These are phyloP conservation scores for Chromobotia macracanthus DNA, from an alignment of 2,797 vertebrate genomes.

Conservation along the genomic window DNA sequence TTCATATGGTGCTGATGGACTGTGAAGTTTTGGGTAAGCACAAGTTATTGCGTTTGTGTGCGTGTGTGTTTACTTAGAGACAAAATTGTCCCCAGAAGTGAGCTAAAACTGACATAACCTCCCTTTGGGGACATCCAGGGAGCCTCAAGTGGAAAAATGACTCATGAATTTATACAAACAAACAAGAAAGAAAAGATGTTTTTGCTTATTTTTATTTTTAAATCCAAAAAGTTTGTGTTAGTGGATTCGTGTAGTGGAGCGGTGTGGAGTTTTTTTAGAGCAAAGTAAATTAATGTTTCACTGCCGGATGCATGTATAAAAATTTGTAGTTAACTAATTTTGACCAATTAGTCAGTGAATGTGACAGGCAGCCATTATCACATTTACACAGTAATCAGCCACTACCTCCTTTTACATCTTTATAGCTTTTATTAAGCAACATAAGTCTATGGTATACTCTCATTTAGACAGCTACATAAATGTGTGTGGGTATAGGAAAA, in stretches of 20 bases:
- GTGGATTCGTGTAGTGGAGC: not conserved
- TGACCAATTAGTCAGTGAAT: too few relatives aligned
- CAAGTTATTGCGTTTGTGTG: not conserved
- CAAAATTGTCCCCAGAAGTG: not conserved
- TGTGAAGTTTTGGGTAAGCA: conserved; percentile 4
- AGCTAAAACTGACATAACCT: not conserved
- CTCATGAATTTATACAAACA: not conserved
- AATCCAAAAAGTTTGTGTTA: not conserved
- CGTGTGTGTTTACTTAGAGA: not conserved
- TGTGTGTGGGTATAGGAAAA: not conserved
- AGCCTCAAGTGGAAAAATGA: conserved; percentile 1
- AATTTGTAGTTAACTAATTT: too few relatives aligned
- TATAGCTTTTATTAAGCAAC: not conserved
- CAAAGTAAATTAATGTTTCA: too few relatives aligned
- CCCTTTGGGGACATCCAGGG: not conserved
- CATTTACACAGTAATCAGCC: not conserved
- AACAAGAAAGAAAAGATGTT: not conserved
- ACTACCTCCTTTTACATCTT: not conserved
- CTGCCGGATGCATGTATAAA: too few relatives aligned
- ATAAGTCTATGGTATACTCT: not conserved
- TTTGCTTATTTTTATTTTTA: not conserved
- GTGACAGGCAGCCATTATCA: not conserved
- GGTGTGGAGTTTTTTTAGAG: too few relatives aligned
- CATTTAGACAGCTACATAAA: not conserved
- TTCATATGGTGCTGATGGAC: not conserved